Evolutionary conservation across 2,888 invertebrate species (phyloP), one percentile per base, ranked within the genome.

Genomic region (Lamproptera curius): DNA sequence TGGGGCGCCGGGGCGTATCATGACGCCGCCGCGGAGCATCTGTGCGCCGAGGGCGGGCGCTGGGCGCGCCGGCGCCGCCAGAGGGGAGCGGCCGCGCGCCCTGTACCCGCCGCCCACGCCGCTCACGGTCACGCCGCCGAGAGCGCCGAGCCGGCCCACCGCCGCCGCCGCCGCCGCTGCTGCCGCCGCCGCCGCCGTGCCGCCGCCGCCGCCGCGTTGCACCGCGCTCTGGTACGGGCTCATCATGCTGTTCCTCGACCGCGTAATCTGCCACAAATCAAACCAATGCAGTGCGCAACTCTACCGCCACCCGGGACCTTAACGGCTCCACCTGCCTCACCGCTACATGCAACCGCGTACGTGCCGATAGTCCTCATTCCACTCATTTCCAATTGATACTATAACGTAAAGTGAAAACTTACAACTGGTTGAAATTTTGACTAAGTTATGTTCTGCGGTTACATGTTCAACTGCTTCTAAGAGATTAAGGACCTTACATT

Each of bases 1-100:
- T 1, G 90, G 82, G 51, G 89, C 79, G 35, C 78, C 77, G 39
- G 90, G 90, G 57, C 92, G 89, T 59, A 91, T 90, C 73, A 92
- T 88, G 78, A 92, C 89, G 34, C 90, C 90, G 4, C 69, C 70
- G 8, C 79, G 67, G 15, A 79, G 46, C 23, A 77, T 63, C 0
- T 76, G 73, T 1, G 70, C 58, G 2, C 76, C 78, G 14, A 73
- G 77, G 2, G 73, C 59, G 1, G 72, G 63, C 16, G 59, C 43
- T 5, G 58, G 48, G 3, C 72, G 64, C 0, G 70, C 58, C 2
- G 68, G 58, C 20, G 65, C 53, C 1, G 64, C 48, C 58, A 71
- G 55, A 0, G 76, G 72, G 1, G 65, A 58, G 10, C 85, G 82
- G 53, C 70, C 84, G 55, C 62, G 76, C 6, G 79, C 72, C 43